phyloP scores from a whole-genome alignment of 2,797 vertebrate genomes.

The Spondyliosoma cantharus region DNA sequence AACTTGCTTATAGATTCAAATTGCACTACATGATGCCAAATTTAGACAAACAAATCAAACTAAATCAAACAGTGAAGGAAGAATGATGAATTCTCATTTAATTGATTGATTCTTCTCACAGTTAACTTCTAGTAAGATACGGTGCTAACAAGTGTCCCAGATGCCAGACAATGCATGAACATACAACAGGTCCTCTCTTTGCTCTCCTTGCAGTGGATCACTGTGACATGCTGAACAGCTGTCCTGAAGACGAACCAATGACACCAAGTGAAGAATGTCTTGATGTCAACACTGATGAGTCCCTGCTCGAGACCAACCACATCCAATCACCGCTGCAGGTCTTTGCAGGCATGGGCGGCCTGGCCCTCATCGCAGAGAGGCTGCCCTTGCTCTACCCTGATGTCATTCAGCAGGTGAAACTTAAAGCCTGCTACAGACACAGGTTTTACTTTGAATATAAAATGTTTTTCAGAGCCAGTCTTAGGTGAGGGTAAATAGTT shows the following conservation, averaged over 20 bases:
- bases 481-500: background rate
- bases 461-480: background rate
- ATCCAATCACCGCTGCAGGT: slow-evolving; percentile 98
- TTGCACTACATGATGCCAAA: background rate
- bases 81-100: background rate
- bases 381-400: slow-evolving; percentile 99
- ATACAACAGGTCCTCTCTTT: slow-evolving; percentile 46
- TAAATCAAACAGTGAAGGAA: background rate
- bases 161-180: slow-evolving; percentile 26
- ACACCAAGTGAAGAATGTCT: slow-evolving; percentile 92
- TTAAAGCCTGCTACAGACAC: background rate
- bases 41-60: background rate
- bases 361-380: slow-evolving; percentile 97
- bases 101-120: background rate
- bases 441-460: background rate
- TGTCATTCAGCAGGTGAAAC: slow-evolving; percentile 94
- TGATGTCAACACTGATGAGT: slow-evolving; percentile 92
- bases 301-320: slow-evolving; percentile 93
- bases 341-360: slow-evolving; percentile 97
- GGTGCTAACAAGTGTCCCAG: background rate
- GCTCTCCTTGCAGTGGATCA: slow-evolving; percentile 85
- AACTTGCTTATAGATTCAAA: background rate
- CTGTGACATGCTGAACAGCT: slow-evolving; percentile 91
- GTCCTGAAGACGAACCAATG: slow-evolving; percentile 93
- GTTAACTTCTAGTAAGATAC: background rate